Evolutionary conservation across 35 echinoderm and acorn worm species (phyloP).

Genomic region (Apostichopus parvimensis): DNA sequence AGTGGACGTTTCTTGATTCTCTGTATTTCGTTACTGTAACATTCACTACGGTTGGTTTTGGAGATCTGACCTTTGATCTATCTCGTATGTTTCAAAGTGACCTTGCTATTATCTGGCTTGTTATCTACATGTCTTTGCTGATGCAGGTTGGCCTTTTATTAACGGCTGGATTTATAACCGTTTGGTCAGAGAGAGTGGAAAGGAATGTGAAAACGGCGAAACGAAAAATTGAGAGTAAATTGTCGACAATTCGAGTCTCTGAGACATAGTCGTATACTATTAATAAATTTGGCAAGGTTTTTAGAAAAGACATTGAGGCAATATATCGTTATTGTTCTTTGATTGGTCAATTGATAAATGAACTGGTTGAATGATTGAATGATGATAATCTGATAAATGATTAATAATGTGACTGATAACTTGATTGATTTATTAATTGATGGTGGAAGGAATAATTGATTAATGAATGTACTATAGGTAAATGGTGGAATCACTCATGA

Average conservation of each 20-base stretch:
- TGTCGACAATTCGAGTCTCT: background rate
- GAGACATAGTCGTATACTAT: background rate
- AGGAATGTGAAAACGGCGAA: background rate
- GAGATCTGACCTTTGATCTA: background rate
- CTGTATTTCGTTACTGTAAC: conserved; percentile 31
- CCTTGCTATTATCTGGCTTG: background rate
- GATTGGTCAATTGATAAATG: too few species aligned
- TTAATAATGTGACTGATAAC: too few species aligned
- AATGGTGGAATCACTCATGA: too few species aligned
- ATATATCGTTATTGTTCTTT: too few species aligned
- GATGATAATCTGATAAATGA: too few species aligned
- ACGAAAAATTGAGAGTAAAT: background rate
- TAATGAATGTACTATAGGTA: too few species aligned
- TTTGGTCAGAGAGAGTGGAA: conserved; percentile 8
- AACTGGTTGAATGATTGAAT: too few species aligned
- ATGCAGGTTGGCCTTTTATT: conserved; percentile 39
- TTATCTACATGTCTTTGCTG: background rate
- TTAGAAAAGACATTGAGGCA: too few species aligned
- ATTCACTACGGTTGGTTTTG: conserved; percentile 46
- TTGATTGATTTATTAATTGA: too few species aligned
- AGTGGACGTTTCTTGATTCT: conserved; percentile 43
- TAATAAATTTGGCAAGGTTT: too few species aligned
- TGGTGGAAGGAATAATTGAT: too few species aligned
- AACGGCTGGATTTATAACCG: conserved; percentile 28
- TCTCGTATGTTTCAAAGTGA: background rate